Percentiles rank a stretch among this genome's conserved stretches.
Conservation (phyloP, 2,113 vertebrate genomes). For the Hymenochirus boettgeri region DNA sequence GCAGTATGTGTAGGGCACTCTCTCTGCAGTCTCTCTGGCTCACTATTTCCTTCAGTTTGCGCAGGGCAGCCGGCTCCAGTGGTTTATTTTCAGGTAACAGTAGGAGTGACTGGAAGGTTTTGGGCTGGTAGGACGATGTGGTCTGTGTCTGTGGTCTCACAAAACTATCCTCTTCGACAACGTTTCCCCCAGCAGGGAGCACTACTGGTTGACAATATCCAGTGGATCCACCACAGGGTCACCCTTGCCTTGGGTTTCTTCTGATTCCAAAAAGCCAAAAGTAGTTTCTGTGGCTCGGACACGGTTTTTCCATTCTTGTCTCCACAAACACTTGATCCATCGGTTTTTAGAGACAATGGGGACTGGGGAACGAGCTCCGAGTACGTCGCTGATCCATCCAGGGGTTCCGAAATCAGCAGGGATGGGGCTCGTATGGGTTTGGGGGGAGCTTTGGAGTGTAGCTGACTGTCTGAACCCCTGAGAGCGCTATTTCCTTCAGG, state of each 20-base stretch:
- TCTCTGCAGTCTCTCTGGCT: conserved; percentile 55
- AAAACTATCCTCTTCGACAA: conserved; percentile 53
- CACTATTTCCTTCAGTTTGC: conserved; percentile 67
- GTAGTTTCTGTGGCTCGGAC: conserved; percentile 71
- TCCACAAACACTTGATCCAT: conserved; percentile 64
- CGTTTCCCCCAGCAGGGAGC: no score
- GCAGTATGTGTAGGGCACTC: conserved; percentile 74
- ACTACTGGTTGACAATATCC: conserved; percentile 4
- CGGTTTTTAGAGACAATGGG: conserved; percentile 49
- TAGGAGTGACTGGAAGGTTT: conserved; percentile 64
- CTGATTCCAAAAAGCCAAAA: conserved; percentile 68
- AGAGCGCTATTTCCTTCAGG: conserved; percentile 54
- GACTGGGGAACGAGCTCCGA: conserved; percentile 67
- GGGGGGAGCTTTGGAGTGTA: conserved; percentile 71
- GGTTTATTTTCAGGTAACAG: conserved; percentile 74
- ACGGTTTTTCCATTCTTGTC: conserved; percentile 69
- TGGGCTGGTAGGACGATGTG: conserved; percentile 59
- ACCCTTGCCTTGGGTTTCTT: not conserved
- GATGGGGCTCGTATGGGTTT: conserved; percentile 71
- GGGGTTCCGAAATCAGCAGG: conserved; percentile 52
- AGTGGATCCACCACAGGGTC: not conserved
- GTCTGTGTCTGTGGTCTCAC: conserved; percentile 63
- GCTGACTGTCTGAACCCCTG: conserved; percentile 76
- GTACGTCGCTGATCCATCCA: conserved; percentile 50
- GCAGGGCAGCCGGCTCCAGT: conserved; percentile 67